Conservation (phyloP, 2,888 invertebrate genomes). For the Oscheius sp. region DNA sequence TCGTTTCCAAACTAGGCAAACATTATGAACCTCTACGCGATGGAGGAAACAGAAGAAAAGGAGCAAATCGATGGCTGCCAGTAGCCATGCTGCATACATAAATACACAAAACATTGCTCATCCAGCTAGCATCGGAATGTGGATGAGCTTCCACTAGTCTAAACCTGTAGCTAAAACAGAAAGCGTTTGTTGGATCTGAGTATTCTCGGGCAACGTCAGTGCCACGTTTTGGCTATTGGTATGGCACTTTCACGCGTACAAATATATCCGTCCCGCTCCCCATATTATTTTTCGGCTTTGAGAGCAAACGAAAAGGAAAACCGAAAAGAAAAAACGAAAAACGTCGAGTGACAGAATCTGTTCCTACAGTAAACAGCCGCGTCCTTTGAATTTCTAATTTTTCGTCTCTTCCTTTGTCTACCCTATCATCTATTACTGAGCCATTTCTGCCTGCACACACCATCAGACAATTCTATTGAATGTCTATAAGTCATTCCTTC, state of each 20-base stretch:
- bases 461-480: no score
- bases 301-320: background rate
- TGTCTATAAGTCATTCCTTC: background rate
- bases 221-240: background rate
- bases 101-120: slow-evolving; percentile 18
- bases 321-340: background rate
- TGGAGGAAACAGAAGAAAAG: slow-evolving; percentile 18
- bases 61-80: slow-evolving; percentile 23
- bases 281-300: no score
- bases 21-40: background rate
- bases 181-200: no score
- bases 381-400: no score
- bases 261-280: background rate
- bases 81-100: slow-evolving; percentile 15
- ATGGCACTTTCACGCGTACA: background rate
- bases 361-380: no score
- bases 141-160: no score
- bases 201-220: background rate
- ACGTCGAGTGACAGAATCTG: background rate
- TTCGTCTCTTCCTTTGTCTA: background rate
- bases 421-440: no score
- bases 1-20: background rate
- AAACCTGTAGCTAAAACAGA: no score
- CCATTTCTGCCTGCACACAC: no score
- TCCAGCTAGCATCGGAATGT: background rate